These are phyloP conservation scores for Lycorma delicatula DNA, from an alignment of 1,140 invertebrate species.

Conservation along the genomic window DNA sequence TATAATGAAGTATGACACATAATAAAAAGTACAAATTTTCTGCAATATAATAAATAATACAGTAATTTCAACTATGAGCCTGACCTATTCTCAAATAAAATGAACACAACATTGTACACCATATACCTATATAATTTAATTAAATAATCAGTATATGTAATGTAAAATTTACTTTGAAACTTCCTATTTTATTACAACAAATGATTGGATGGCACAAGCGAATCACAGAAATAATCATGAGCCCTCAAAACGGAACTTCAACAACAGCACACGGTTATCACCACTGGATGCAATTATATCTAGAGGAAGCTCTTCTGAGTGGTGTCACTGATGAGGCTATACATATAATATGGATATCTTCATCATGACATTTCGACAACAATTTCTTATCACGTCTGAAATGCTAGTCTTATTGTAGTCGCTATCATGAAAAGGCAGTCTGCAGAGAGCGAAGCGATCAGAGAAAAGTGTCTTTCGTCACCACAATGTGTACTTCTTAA, in stretches of 20 bases:
- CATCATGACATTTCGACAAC: neutral
- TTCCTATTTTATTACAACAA: neutral
- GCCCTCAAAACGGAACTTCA: conserved; percentile 1
- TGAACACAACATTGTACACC: neutral
- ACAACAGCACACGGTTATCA: neutral
- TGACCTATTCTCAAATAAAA: neutral
- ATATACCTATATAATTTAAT: neutral
- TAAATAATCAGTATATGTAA: neutral
- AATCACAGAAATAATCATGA: neutral
- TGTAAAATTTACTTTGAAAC: neutral
- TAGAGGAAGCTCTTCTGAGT: neutral
- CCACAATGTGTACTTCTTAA: conserved; percentile 17
- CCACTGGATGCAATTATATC: neutral
- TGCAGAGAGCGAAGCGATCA: neutral
- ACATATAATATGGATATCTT: neutral
- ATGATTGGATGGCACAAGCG: conserved; percentile 1
- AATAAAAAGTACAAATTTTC: neutral
- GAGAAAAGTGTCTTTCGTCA: neutral
- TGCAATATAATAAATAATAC: neutral
- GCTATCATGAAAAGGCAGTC: neutral
- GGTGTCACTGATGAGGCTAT: neutral
- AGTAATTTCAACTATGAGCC: neutral
- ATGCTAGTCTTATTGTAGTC: neutral
- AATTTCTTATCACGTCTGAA: neutral
- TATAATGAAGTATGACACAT: neutral